Evolutionary conservation across 2,888 invertebrate species (phyloP).

Genomic region (Scotopteryx bipunctaria): DNA sequence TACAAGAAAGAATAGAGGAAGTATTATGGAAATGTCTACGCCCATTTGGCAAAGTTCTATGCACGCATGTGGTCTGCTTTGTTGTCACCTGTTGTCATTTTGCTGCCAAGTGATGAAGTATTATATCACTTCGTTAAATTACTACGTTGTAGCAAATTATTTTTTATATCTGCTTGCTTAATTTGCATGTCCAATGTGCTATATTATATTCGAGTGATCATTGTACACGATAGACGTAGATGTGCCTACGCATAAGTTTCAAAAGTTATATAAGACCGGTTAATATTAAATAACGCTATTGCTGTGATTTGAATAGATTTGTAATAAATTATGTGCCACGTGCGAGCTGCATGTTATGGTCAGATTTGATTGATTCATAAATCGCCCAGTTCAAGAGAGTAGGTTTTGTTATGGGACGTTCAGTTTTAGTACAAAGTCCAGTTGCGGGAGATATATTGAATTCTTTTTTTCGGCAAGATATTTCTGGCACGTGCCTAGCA

Average conservation of each 20-base stretch:
- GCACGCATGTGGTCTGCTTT: slow-evolving; percentile 40
- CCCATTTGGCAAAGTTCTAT: slow-evolving; percentile 52
- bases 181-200: slow-evolving; percentile 5
- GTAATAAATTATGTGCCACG: slow-evolving; percentile 9
- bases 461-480: slow-evolving; percentile 44
- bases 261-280: slow-evolving; percentile 15
- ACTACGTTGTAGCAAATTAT: slow-evolving; percentile 3
- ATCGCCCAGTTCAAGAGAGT: slow-evolving; percentile 43
- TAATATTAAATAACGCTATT: slow-evolving; percentile 10
- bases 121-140: slow-evolving; percentile 20
- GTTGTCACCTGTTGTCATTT: slow-evolving; percentile 45
- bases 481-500: slow-evolving; percentile 34
- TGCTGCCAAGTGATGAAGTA: slow-evolving; percentile 47
- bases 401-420: slow-evolving; percentile 49
- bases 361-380: slow-evolving; percentile 20
- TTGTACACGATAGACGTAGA: slow-evolving; percentile 5
- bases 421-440: slow-evolving; percentile 54
- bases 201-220: slow-evolving; percentile 4
- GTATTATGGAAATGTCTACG: slow-evolving; percentile 37
- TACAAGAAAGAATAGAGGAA: slow-evolving; percentile 52
- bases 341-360: slow-evolving; percentile 13
- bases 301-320: slow-evolving; percentile 21
- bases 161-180: not conserved
- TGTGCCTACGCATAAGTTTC: not conserved
- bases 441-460: slow-evolving; percentile 38